Base-by-base conservation (phyloP, 2,888 invertebrate genomes). In the Mechanitis messenoides region DNA sequence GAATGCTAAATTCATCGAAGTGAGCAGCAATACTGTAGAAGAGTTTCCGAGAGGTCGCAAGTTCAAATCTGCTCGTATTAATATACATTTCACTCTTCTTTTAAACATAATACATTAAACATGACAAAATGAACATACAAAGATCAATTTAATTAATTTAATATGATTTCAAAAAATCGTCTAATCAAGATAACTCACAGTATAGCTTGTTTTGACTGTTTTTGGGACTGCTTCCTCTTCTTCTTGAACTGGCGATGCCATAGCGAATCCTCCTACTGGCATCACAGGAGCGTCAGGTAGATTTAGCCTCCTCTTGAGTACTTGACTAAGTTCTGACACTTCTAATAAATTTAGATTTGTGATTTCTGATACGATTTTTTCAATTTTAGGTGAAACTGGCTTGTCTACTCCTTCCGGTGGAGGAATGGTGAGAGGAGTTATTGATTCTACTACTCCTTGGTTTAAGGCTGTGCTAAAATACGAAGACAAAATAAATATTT, bases 221-320 rank as follows among this genome's bases (percentile, higher is more conserved):
- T 94, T 92, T 0, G 94, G 93, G 4, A 91, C 91, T 3, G 83
- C 93, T 56, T 92, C 94, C 66, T 94, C 95, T 45, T 94, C 95
- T 5, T 94, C 94, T 7, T 93, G 92, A 3, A 90, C 90, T 0
- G 92, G 85, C 0, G 91, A 87, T 11, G 91, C 91, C 61, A 89
- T 87, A 6, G 91, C 91, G 70, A 93, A 92, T 11, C 93, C 93
- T 55, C 95, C 95, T 71, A 94, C 88, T n/a, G 97, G 94, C 93
- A 97, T 95, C 65, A 95, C 90, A 1, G 98, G 96, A 0, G 96
- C 95, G 85, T 98, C 98, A 28, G 97, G 96, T 46, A 98, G 92
- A 79, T 98, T 98, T 12, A 98, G 81, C 68, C 95, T 93, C 82
- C 93, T 95, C 86, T 98, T 98, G 55, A 98, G 85, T 38, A 96